These are phyloP conservation scores for Apus apus DNA, from an alignment of 2,113 vertebrate species.

Conservation along the genomic window DNA sequence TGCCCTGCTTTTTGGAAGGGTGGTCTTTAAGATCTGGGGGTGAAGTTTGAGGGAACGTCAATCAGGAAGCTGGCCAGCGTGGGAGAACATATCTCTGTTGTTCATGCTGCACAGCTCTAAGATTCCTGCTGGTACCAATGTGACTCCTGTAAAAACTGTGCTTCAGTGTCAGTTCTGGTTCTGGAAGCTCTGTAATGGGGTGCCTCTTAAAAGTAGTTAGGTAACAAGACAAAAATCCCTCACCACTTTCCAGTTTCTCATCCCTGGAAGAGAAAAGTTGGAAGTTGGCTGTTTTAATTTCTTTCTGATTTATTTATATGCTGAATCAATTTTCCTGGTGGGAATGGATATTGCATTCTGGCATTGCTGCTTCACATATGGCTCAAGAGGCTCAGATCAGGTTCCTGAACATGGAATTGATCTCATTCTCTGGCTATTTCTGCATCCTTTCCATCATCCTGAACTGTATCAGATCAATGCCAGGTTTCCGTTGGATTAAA, in stretches of 20 bases:
- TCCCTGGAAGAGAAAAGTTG: not conserved
- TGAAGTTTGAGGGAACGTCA: not conserved
- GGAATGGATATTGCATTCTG: slow-evolving; percentile 13
- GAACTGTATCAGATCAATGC: not conserved
- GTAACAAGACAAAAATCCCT: not conserved
- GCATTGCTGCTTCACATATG: slow-evolving; percentile 13
- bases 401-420: slow-evolving; percentile 44
- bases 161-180: not conserved
- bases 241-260: slow-evolving; percentile 16
- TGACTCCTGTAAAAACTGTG: not conserved
- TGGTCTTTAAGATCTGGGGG: not conserved
- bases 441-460: slow-evolving; percentile 24
- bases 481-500: slow-evolving; percentile 45
- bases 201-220: not conserved
- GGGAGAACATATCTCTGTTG: not conserved
- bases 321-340: slow-evolving; percentile 13
- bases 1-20: not conserved
- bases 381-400: slow-evolving; percentile 29
- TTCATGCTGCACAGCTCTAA: not conserved
- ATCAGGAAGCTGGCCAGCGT: not conserved
- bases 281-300: not conserved
- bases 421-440: slow-evolving; percentile 51
- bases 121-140: not conserved
- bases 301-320: slow-evolving; percentile 32
- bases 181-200: not conserved